Evolutionary conservation across 2,888 invertebrate genomes (phyloP).

Genomic region (Troglohyphantes excavatus): DNA sequence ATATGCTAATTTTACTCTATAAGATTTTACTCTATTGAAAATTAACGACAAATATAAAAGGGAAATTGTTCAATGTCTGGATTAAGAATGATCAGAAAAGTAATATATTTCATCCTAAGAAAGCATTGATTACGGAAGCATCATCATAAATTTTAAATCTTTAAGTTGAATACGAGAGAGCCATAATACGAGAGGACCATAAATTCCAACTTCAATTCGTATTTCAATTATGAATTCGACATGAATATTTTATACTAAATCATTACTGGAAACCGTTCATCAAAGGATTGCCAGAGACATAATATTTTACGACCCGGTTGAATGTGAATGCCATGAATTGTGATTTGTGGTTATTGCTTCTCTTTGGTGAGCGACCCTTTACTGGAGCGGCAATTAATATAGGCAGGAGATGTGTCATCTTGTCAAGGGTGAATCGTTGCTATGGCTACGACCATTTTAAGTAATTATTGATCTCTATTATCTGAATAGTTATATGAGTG

Average conservation of each 20-base stretch:
- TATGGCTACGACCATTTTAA: constrained; percentile 25
- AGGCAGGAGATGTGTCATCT: background rate
- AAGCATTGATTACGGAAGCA: too few relatives aligned
- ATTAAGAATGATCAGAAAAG: too few relatives aligned
- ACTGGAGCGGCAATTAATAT: background rate
- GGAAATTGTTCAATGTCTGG: too few relatives aligned
- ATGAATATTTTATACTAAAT: background rate
- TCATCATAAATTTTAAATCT: too few relatives aligned
- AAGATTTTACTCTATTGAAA: too few relatives aligned
- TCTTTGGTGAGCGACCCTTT: background rate
- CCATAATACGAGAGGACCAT: too few relatives aligned
- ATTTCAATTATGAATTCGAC: background rate
- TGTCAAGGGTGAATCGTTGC: background rate
- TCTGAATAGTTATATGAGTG: background rate
- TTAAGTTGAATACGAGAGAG: too few relatives aligned
- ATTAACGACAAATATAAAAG: too few relatives aligned
- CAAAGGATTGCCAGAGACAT: background rate
- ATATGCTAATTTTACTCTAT: too few relatives aligned
- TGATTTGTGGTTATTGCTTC: constrained; percentile 10
- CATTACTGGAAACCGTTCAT: background rate
- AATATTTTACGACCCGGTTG: background rate
- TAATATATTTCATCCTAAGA: too few relatives aligned
- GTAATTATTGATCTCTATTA: constrained; percentile 27
- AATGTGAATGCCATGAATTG: background rate
- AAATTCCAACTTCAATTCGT: background rate